Evolutionary conservation across 2,113 vertebrate species (phyloP), one percentile per base, ranked within the genome.

Genomic region (Pluvialis apricaria): DNA sequence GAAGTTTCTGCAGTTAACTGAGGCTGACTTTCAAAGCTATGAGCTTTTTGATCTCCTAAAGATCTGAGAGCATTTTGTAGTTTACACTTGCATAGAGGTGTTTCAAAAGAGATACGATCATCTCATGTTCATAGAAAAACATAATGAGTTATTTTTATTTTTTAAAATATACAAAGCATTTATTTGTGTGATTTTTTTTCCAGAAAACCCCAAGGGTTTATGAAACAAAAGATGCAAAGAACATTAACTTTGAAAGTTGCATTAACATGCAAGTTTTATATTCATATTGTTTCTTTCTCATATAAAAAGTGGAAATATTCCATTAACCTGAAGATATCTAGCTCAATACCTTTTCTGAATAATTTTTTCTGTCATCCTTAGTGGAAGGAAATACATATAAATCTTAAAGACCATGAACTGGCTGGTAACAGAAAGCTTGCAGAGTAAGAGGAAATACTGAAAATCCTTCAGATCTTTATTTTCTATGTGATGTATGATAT

Each of bases 41-140:
- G 20, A 96, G 55, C 10, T 69, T 91, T 96, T 95, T 94, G 86
- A 97, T 98, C 91, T 82, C 18, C 47, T 51, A 94, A 97, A 97
- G 92, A 94, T 97, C 92, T 96, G 79, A 95, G 95, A 83, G 82
- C 71, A 96, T 94, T 95, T 96, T 96, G 78, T 95, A 93, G 71
- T 95, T 97, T 97, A 94, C 73, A 75, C 65, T 90, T 78, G 60
- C 65, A 94, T 4, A 85, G 60, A 88, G 40, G 57, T 94, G 61
- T 92, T 96, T 96, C 84, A 94, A 92, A 96, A 95, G 88, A 87
- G 25, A 42, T 61, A 47, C 81, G 71, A 94, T 92, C 75, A 71
- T 73, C 84, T 87, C n/a, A 54, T 85, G 77, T 86, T 88, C 40
- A 82, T 68, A 88, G 66, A 86, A 94, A 90, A 58, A 3, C 29